Conservation (phyloP, 2,888 invertebrate species). For the Coelopa pilipes region DNA sequence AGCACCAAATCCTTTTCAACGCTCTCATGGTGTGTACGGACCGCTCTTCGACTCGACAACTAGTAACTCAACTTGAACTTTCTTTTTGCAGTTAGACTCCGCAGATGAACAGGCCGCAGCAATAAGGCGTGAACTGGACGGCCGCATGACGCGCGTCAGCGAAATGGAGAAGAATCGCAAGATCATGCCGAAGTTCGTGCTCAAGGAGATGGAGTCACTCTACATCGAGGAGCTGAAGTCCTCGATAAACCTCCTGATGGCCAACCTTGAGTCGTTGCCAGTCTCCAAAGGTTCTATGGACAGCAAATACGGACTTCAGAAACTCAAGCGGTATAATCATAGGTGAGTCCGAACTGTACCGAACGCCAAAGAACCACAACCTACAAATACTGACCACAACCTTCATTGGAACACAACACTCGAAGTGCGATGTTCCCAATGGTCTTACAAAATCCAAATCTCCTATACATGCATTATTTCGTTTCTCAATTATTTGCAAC, state of each 20-base stretch:
- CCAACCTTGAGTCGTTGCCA: conserved; percentile 97
- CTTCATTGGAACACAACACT: too few species aligned
- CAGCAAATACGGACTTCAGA: conserved; percentile 96
- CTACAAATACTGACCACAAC: too few species aligned
- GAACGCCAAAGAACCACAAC: too few species aligned
- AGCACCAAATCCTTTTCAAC: conserved; percentile 99
- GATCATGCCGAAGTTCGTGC: conserved; percentile 98
- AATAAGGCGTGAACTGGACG: conserved; percentile 97
- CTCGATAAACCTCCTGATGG: conserved; percentile 97
- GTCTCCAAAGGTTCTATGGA: conserved; percentile 98
- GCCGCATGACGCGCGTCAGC: conserved; percentile 94
- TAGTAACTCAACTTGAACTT: not conserved
- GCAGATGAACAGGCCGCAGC: conserved; percentile 99
- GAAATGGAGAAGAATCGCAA: conserved; percentile 98
- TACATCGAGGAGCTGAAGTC: conserved; percentile 98
- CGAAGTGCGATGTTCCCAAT: too few species aligned
- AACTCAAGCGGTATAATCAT: conserved; percentile 98
- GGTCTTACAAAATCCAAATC: too few species aligned
- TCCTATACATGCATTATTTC: not conserved
- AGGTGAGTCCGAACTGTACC: conserved; percentile 72
- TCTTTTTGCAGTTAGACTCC: conserved; percentile 84
- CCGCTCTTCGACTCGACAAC: not conserved
- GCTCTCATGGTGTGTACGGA: conserved; percentile 82
- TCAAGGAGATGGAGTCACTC: conserved; percentile 99
- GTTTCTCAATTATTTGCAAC: not conserved